Percentiles rank a stretch among this genome's conserved stretches.
Evolutionary conservation across 2,113 vertebrate species (phyloP).

Genomic region (Malurus elegans): DNA sequence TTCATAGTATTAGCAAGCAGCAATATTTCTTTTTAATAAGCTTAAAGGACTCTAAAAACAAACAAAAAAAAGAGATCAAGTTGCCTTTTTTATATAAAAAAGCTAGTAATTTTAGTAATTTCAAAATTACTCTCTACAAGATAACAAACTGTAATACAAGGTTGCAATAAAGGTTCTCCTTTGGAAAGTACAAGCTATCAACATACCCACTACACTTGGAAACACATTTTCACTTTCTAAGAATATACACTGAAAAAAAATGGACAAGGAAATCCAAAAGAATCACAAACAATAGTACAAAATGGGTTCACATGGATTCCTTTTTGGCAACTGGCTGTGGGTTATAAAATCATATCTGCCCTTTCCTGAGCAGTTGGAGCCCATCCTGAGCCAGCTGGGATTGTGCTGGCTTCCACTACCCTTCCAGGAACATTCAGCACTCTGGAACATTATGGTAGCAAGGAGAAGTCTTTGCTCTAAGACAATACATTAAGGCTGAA

Average conservation of each 20-base stretch:
- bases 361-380: not conserved
- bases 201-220: not conserved
- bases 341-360: not conserved
- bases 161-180: not conserved
- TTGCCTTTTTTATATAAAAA: slow-evolving; percentile 29
- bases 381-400: not conserved
- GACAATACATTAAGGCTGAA: not conserved
- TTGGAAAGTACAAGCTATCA: slow-evolving; percentile 18
- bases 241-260: not conserved
- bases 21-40: not conserved
- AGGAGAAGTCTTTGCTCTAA: not conserved
- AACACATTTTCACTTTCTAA: slow-evolving; percentile 7
- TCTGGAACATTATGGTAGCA: not conserved
- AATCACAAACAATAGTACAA: not conserved
- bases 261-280: not conserved
- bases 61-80: not conserved
- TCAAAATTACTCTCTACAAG: slow-evolving; percentile 43
- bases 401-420: not conserved
- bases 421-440: not conserved
- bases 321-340: not conserved
- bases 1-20: not conserved
- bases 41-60: not conserved
- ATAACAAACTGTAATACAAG: slow-evolving; percentile 26
- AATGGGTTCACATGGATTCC: not conserved
- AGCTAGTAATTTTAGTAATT: slow-evolving; percentile 55